Conservation (phyloP, 2,113 vertebrate species). For the Halichoerus grypus region DNA sequence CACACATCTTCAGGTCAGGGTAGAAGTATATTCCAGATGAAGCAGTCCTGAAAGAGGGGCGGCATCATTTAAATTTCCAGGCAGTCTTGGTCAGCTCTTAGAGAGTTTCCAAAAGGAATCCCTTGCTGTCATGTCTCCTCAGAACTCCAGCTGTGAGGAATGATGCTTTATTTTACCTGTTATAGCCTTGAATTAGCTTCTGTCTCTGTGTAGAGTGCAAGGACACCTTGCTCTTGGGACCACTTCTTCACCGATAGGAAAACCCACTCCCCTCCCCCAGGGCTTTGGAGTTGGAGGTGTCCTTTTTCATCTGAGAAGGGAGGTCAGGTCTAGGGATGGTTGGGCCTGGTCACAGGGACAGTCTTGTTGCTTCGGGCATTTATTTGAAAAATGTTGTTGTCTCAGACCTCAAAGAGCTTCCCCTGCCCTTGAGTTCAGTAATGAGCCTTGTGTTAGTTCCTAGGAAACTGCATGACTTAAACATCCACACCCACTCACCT, state of each 20-base stretch:
- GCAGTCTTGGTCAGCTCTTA: neutral
- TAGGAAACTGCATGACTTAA: no score
- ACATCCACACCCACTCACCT: neutral
- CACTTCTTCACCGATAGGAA: neutral
- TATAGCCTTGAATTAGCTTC: neutral
- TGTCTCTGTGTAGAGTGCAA: neutral
- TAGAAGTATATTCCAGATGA: neutral
- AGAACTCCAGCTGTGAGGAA: neutral
- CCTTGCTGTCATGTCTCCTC: neutral
- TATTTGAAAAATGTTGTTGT: slow-evolving; percentile 34
- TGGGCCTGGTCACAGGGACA: neutral
- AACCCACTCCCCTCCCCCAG: neutral
- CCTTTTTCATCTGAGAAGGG: neutral
- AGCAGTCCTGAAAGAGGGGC: neutral
- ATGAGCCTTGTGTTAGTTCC: neutral
- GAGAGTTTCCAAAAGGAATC: neutral
- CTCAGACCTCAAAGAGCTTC: neutral
- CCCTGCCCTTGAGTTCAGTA: slow-evolving; percentile 39
- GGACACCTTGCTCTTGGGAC: neutral
- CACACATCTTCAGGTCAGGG: neutral
- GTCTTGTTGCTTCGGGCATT: neutral
- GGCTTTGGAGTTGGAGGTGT: neutral
- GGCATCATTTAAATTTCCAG: neutral
- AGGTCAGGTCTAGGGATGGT: neutral
- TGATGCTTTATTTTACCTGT: neutral